Evolutionary conservation across 2,113 vertebrate species (phyloP).

Genomic region (Stegastes partitus): DNA sequence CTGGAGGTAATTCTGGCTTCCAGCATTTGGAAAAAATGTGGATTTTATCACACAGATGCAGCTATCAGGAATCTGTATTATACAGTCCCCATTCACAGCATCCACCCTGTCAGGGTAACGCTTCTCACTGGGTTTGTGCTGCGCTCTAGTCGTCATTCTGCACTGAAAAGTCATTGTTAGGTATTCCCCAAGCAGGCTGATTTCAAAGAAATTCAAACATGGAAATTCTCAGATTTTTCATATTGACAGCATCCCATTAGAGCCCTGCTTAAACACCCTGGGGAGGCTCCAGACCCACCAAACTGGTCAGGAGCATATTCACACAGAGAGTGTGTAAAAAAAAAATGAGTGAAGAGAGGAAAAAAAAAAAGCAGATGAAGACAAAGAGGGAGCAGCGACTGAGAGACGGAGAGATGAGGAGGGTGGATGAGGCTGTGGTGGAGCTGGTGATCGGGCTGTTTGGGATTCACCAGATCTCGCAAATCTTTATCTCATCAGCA

Average conservation of each 20-base stretch:
- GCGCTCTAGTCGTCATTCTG: neutral
- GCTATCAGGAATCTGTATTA: too few species aligned
- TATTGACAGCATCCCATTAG: slow-evolving; percentile 27
- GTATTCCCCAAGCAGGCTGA: slow-evolving; percentile 5
- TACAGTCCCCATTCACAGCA: too few species aligned
- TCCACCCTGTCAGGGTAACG: neutral
- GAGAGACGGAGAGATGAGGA: too few species aligned
- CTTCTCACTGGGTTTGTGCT: neutral
- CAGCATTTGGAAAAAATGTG: too few species aligned
- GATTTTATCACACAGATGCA: too few species aligned
- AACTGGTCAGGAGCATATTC: neutral
- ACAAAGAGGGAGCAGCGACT: too few species aligned
- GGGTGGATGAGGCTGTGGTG: too few species aligned
- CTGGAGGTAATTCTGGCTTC: too few species aligned
- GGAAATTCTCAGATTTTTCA: slow-evolving; percentile 13
- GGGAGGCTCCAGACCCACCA: neutral
- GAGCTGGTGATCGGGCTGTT: too few species aligned
- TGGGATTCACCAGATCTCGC: too few species aligned
- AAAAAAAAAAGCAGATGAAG: neutral
- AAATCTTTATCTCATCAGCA: too few species aligned
- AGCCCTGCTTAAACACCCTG: neutral
- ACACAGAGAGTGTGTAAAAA: neutral
- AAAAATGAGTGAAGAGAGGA: neutral
- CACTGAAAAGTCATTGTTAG: neutral
- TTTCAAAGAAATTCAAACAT: slow-evolving; percentile 23